Base-by-base conservation (phyloP, 2,113 vertebrate species). In the Emydura subglobosa region DNA sequence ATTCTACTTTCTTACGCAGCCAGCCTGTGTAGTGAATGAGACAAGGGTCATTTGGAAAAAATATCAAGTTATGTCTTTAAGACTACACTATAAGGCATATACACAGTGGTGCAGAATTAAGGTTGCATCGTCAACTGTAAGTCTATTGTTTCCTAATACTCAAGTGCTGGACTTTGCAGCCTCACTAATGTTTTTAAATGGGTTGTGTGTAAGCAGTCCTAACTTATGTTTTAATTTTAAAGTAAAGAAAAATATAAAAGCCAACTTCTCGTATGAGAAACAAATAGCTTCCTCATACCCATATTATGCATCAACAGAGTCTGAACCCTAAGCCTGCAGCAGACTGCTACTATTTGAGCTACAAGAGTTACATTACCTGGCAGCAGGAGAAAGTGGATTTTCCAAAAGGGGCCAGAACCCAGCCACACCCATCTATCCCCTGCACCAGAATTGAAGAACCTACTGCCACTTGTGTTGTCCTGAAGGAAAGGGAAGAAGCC, bases 151-250 rank as follows among this genome's bases (percentile, higher is more conserved):
- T 89, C 87, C 94, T 10, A 93, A 81, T 50, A 93, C 84, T 87
- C 85, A 92, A 92, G 49, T 27, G 80, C 87, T 44, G 57, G 83
- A 88, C 91, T 92, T 81, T 87, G 65, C 65, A 88, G 90, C 80
- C 78, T 86, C 85, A 90, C 47, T 25, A 83, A 10, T 4, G 31
- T 65, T 95, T 96, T 89, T 49, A 96, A 90, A 59, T 24, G 16
- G n/a, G 87, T 87, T 97, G 92, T 96, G 19, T 10, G 61, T 68
- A n/a, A 19, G 61, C 61, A 68, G 65, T 34, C 65, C 21, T 72
- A 72, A 21, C n/a, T 39, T 72, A 94, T 96, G 90, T 93, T 97
- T 97, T 97, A 96, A 96, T 97, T 92, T 92, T 54, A 88, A 95
- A 83, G 93, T 5, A 3, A 91, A 92, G 47, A 89, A 39, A 72